Conservation (phyloP, 1,140 invertebrate species). For the Drusus annulatus region DNA sequence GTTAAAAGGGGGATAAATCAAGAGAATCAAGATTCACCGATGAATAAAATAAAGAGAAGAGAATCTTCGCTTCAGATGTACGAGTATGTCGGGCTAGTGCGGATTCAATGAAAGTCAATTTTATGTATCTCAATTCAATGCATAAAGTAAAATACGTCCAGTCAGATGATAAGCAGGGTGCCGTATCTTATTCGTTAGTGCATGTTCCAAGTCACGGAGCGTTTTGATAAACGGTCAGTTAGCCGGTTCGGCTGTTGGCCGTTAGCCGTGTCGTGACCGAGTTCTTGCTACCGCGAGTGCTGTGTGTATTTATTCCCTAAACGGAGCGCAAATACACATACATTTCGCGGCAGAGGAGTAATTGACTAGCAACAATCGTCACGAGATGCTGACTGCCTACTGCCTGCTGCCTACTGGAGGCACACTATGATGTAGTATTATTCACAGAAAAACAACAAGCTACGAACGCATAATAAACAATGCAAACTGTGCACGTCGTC, state of each 20-base stretch:
- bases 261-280: conserved; percentile 38
- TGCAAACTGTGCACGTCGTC: background rate
- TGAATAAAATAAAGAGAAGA: too few relatives aligned
- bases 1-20: too few relatives aligned
- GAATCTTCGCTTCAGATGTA: too few relatives aligned
- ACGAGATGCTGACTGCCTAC: conserved; percentile 3
- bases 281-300: conserved; percentile 4
- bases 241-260: background rate
- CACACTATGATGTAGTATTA: too few relatives aligned
- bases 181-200: conserved; percentile 39
- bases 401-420: too few relatives aligned
- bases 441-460: too few relatives aligned
- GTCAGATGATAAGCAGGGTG: background rate
- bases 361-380: conserved; percentile 26
- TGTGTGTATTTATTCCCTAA: conserved; percentile 41
- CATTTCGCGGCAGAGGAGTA: conserved; percentile 36
- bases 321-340: conserved; percentile 41
- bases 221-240: conserved; percentile 35
- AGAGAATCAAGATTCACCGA: too few relatives aligned
- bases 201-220: conserved; percentile 31
- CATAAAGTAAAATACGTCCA: background rate
- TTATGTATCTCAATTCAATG: too few relatives aligned
- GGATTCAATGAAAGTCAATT: too few relatives aligned
- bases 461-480: background rate
- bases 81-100: too few relatives aligned